A percentile compares a stretch with the other conserved stretches of the same genome.
These are phyloP conservation scores for human (Homo sapiens) DNA, from an alignment of 2,113 vertebrate species.

Conservation along the genomic window DNA sequence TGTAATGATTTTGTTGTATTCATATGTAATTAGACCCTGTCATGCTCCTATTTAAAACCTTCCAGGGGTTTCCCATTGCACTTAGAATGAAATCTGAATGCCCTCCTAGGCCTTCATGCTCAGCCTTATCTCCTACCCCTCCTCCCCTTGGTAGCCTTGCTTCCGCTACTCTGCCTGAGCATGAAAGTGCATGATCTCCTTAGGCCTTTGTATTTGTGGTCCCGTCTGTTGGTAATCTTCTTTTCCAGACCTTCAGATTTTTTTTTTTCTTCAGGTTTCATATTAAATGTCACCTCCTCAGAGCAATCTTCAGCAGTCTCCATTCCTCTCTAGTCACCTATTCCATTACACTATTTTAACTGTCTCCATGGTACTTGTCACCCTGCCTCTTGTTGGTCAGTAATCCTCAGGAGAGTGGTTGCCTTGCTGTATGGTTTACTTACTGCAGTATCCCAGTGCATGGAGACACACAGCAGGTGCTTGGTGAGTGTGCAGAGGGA, in stretches of 20 bases:
- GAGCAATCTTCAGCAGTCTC: neutral
- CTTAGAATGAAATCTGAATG: constrained; percentile 38
- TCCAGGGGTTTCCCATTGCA: constrained; percentile 5
- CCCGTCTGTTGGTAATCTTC: neutral
- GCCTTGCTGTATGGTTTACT: neutral
- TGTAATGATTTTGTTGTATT: constrained; percentile 53
- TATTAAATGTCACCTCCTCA: neutral
- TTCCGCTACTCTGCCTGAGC: neutral
- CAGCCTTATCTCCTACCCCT: neutral
- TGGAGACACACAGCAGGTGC: neutral
- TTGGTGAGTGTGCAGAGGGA: neutral
- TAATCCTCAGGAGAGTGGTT: neutral
- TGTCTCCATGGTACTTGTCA: neutral
- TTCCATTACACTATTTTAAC: neutral
- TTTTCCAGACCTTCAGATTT: neutral
- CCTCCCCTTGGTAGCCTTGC: neutral
- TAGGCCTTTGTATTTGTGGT: neutral
- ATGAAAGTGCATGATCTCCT: neutral
- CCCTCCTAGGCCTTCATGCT: neutral
- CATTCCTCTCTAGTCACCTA: neutral
- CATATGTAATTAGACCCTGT: constrained; percentile 48
- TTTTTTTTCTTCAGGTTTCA: neutral
- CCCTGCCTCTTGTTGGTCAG: neutral
- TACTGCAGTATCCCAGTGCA: neutral
- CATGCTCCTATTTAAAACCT: constrained; percentile 48